Evolutionary conservation across 2,888 invertebrate genomes (phyloP).

Genomic region (Chloromyia formosa): DNA sequence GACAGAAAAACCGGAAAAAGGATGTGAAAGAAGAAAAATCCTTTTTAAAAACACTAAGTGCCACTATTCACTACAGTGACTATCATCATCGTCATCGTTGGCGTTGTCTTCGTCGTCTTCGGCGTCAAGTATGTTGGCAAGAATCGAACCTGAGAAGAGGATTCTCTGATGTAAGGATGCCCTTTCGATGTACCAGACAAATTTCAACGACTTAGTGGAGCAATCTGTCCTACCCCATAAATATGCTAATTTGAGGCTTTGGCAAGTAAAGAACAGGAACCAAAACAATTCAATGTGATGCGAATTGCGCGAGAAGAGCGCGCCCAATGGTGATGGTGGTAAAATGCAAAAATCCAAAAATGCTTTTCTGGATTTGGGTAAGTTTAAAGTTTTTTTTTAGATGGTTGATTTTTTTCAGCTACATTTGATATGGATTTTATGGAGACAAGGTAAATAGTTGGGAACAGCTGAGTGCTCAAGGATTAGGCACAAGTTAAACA

Average conservation of each 20-base stretch:
- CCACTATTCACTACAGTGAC: conserved; percentile 3
- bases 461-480: too few species aligned
- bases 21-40: not conserved
- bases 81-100: not conserved
- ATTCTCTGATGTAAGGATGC: not conserved
- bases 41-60: not conserved
- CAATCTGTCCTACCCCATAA: not conserved
- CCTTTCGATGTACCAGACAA: not conserved
- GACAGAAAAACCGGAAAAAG: too few species aligned
- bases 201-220: not conserved
- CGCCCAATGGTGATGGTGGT: too few species aligned
- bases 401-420: too few species aligned
- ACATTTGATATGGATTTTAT: too few species aligned
- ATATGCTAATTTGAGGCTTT: conserved; percentile 24
- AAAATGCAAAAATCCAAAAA: too few species aligned
- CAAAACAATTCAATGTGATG: conserved; percentile 17
- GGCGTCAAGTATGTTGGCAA: not conserved
- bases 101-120: too few species aligned
- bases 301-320: too few species aligned
- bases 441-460: too few species aligned
- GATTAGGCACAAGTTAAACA: too few species aligned
- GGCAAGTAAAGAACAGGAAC: conserved; percentile 1
- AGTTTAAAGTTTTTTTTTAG: too few species aligned
- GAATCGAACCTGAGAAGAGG: not conserved
- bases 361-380: too few species aligned